Base-by-base conservation (phyloP, 2,888 invertebrate genomes). In the Mimachlamys varia region DNA sequence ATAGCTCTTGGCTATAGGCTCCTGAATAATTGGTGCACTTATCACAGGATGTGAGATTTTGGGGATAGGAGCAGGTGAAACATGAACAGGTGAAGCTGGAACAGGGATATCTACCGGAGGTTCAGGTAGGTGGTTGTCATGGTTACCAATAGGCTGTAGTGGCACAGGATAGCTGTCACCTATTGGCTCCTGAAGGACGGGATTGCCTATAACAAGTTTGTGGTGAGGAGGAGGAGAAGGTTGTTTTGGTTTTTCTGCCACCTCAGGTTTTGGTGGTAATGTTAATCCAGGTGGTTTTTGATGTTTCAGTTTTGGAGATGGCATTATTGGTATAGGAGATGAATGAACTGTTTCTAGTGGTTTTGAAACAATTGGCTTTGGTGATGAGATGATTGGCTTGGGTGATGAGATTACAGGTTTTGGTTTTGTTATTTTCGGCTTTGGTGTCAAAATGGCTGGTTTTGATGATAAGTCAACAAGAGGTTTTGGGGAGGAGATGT, bases 91-190 rank as follows among this genome's bases (percentile, higher is more conserved):
- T 76, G 76, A 76, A 2, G 76, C 10, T 33, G 33, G 27, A 12
- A 12, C 1, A 12, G 76, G 76, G 27, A 33, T n/a, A 62, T 3
- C 10, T n/a, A 62, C n/a, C 3, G 62, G 22, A 62, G 62, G 62
- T 44, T 44, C 44, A 44, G 44, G 62, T 5, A 22, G 27, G 33
- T 76, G 22, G 76, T 76, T 33, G 76, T 76, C 12, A 62, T 62
- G 62, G 62, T 22, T 76, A 76, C 76, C 76, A 76, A 76, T 76
- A 76, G 76, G 76, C 12, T 76, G 76, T 76, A 76, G 33, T 33
- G 76, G 76, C 76, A 33, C 33, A 76, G 76, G 76, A 12, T 76
- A 76, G 17, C 33, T 27, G 76, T 76, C 27, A 33, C 12, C 10
- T 76, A 76, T 33, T 33, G 76, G 33, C 27, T 76, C 76, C 2